Base-by-base conservation (phyloP, 2,888 invertebrate species). In the Halictus ligatus region DNA sequence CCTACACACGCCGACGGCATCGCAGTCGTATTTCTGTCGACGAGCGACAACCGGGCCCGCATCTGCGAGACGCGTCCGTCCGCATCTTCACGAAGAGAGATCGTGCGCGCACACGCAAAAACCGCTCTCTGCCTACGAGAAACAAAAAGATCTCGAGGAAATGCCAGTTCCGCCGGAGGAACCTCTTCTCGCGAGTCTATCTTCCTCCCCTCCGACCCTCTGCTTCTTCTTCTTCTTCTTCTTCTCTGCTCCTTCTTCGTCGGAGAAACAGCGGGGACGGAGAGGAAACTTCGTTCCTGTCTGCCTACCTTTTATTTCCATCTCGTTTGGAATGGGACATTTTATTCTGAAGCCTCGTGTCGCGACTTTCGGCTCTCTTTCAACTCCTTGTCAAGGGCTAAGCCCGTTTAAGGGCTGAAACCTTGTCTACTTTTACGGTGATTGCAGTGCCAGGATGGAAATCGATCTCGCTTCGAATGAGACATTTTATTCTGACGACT, bases 11-110 rank as follows among this genome's bases (percentile, higher is more conserved):
- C 67, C 77, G 78, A 75, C 64, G 80, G 64, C 82, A 25, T 54
- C 78, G 64, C 82, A 25, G 60, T 89, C 86, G 91, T 91, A 90
- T 90, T 90, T 91, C 88, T 91, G 89, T 91, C 91, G 87, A 73
- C 64, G 73, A 48, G 25, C 64, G 46, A 82, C 86, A 77, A 83
- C 77, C 71, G 85, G 80, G 81, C 87, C 80, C 80, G 84, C 78
- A 87, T 21, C 18, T 43, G 72, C 69, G 81, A 71, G 69, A 85
- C 75, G 76, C 64, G 71, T 76, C 64, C 80, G 75, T 79, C 77
- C 80, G 88, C 75, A 81, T 85, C 75, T 58, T 29, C 64, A 54
- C 72, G 78, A 72, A 60, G 75, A 60, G 73, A 76, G 80, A 82
- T 58, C 78, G 72, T 78, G 69, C 67, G 40, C 69, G 46, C 50